These are phyloP conservation scores for Ephestia elutella DNA, from an alignment of 1,140 invertebrate genomes.

Conservation along the genomic window DNA sequence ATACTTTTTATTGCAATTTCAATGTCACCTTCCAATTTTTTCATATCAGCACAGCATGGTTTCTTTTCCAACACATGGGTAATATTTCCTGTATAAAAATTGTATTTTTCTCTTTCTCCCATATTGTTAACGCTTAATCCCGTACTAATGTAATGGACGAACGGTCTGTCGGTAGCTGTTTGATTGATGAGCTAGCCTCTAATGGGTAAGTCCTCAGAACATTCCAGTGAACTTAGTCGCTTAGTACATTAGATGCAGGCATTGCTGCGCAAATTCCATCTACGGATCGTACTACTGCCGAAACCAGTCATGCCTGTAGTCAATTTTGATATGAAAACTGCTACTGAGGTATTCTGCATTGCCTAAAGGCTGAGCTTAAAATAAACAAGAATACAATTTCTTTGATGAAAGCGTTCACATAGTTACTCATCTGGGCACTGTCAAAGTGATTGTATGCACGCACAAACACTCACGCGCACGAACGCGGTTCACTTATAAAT, in stretches of 20 bases:
- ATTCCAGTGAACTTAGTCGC: conserved; percentile 47
- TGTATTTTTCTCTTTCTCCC: conserved; percentile 75
- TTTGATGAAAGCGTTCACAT: conserved; percentile 15
- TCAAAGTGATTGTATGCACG: conserved; percentile 20
- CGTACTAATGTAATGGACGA: conserved; percentile 63
- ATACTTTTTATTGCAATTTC: neutral
- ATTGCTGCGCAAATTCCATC: conserved; percentile 13
- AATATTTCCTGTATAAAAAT: conserved; percentile 53
- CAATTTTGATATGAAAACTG: conserved; percentile 12
- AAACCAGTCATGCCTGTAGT: conserved; percentile 11
- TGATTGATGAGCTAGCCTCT: conserved; percentile 88
- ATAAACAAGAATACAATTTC: conserved; percentile 14
- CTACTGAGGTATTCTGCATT: neutral
- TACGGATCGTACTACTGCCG: neutral
- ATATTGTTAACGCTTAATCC: conserved; percentile 76
- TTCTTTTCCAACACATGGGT: conserved; percentile 37
- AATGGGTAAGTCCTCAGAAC: conserved; percentile 82
- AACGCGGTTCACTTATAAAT: neutral
- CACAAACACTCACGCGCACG: conserved; percentile 11
- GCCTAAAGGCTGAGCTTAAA: conserved; percentile 12
- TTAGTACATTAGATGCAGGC: conserved; percentile 34
- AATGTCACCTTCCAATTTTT: conserved; percentile 11
- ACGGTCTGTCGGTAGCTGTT: conserved; percentile 80
- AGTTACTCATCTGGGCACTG: conserved; percentile 3
- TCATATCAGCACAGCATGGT: conserved; percentile 59